phyloP scores from a whole-genome alignment of 1,140 invertebrate species.

The Caenorhabditis remanei region DNA sequence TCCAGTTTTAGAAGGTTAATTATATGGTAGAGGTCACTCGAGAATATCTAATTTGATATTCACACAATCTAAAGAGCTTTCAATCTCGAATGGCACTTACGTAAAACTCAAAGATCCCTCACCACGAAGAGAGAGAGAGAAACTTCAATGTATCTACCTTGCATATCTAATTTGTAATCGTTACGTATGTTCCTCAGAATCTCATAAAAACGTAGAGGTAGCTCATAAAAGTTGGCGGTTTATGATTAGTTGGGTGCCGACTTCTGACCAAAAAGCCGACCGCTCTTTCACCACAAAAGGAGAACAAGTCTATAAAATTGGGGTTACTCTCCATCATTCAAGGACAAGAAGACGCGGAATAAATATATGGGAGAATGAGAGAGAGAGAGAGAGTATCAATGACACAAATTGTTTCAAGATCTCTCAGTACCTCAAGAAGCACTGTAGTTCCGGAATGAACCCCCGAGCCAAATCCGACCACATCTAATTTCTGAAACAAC shows the following conservation, averaged over 20 bases:
- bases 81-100: slow-evolving; percentile 8
- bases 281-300: not conserved
- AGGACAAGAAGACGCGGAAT: not conserved
- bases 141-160: not conserved
- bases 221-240: slow-evolving; percentile 46
- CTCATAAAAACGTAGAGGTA: slow-evolving; percentile 28
- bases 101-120: slow-evolving; percentile 5
- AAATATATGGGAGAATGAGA: not conserved
- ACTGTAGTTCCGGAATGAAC: too few relatives aligned
- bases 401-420: too few relatives aligned
- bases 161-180: slow-evolving; percentile 45
- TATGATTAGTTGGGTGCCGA: slow-evolving; percentile 29
- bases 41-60: slow-evolving; percentile 22
- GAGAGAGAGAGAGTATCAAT: not conserved
- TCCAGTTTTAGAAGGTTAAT: not conserved
- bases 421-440: too few relatives aligned
- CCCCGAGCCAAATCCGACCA: too few relatives aligned
- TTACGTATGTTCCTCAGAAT: not conserved
- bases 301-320: slow-evolving; percentile 46
- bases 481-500: too few relatives aligned
- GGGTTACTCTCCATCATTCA: not conserved
- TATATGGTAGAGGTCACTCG: slow-evolving; percentile 36
- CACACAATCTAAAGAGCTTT: slow-evolving; percentile 32
- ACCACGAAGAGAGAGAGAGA: not conserved
- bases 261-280: not conserved